Evolutionary conservation across 2,888 invertebrate genomes (phyloP).

Genomic region (Micoletzkya japonica): DNA sequence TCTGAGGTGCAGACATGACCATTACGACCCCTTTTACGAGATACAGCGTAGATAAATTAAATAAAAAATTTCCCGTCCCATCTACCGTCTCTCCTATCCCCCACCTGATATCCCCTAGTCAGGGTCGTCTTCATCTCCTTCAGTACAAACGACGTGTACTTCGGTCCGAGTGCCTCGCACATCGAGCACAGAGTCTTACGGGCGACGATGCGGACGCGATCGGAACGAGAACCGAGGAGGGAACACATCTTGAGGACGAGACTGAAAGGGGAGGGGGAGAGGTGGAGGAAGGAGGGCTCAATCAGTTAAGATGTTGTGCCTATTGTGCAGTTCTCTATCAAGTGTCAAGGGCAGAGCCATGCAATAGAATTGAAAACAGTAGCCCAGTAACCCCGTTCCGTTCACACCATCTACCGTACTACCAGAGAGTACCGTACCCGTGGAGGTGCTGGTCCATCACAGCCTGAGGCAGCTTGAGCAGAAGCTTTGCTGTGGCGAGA

Average conservation of each 20-base stretch:
- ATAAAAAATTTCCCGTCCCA: no score
- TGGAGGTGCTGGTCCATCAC: conserved; percentile 54
- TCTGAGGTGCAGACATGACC: no score
- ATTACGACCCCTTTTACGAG: no score
- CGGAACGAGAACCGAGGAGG: conserved; percentile 80
- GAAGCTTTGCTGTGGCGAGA: conserved; percentile 84
- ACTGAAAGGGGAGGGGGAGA: conserved; percentile 33
- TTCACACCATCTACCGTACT: background rate
- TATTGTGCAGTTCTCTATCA: background rate
- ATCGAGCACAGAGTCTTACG: conserved; percentile 90
- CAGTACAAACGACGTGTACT: conserved; percentile 78
- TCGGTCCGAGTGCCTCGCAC: conserved; percentile 81
- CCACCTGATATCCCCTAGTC: conserved; percentile 82
- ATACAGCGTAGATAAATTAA: no score
- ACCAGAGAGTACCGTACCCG: conserved; percentile 72
- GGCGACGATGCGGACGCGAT: conserved; percentile 76
- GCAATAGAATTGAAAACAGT: background rate
- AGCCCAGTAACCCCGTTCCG: background rate
- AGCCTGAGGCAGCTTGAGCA: conserved; percentile 80
- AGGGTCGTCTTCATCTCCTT: conserved; percentile 80
- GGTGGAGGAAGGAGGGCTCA: background rate
- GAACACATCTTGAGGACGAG: conserved; percentile 77
- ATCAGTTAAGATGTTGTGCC: background rate
- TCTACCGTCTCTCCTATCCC: no score
- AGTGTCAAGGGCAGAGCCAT: background rate